These are phyloP conservation scores for Bacillus rossius DNA, from an alignment of 1,140 invertebrate genomes.

Conservation along the genomic window DNA sequence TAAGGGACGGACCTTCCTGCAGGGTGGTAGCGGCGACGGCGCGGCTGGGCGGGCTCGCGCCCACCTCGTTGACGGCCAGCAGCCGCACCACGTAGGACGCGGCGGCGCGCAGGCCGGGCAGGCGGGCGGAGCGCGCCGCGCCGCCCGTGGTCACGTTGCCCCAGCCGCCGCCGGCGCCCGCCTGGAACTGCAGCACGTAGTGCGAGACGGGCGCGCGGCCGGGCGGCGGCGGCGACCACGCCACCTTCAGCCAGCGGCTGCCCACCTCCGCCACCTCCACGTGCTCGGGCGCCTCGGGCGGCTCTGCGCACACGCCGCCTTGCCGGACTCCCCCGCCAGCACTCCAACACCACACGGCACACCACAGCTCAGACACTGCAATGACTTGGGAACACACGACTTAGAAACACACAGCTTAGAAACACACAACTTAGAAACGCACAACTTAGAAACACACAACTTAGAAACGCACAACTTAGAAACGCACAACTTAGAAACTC, in stretches of 20 bases:
- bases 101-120: slow-evolving; percentile 61
- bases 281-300: slow-evolving; percentile 59
- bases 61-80: slow-evolving; percentile 76
- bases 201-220: slow-evolving; percentile 40
- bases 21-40: slow-evolving; percentile 71
- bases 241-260: slow-evolving; percentile 40
- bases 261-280: slow-evolving; percentile 39
- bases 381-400: too few relatives aligned
- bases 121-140: slow-evolving; percentile 17
- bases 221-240: slow-evolving; percentile 39
- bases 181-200: slow-evolving; percentile 40
- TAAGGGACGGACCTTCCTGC: slow-evolving; percentile 68
- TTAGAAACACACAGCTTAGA: too few relatives aligned
- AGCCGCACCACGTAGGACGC: slow-evolving; percentile 76
- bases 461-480: too few relatives aligned
- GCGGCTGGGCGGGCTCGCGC: slow-evolving; percentile 69
- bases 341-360: too few relatives aligned
- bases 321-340: too few relatives aligned
- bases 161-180: slow-evolving; percentile 15
- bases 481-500: too few relatives aligned
- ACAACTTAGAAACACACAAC: too few relatives aligned
- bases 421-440: too few relatives aligned
- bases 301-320: slow-evolving; percentile 45
- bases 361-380: too few relatives aligned
- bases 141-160: slow-evolving; percentile 27